These are phyloP conservation scores for Ceyx cyanopectus DNA, from an alignment of 2,113 vertebrate genomes.

Conservation along the genomic window DNA sequence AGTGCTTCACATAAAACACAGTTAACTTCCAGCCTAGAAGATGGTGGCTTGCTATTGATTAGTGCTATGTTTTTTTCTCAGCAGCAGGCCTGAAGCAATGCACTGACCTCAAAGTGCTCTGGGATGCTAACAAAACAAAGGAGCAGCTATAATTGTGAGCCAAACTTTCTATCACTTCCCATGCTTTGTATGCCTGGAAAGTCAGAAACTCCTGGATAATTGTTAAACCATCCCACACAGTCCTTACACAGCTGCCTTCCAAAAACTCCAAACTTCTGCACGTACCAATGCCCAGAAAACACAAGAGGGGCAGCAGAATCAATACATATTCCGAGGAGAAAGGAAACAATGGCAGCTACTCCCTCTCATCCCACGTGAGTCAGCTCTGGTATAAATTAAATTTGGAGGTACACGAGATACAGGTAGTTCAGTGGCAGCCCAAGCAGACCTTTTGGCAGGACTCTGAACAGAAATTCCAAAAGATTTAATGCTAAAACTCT, in stretches of 20 bases:
- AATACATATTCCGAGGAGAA: neutral
- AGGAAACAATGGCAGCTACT: neutral
- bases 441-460: neutral
- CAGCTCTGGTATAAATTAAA: neutral
- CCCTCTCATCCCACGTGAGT: neutral
- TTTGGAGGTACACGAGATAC: neutral
- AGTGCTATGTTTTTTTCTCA: conserved; percentile 16
- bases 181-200: neutral
- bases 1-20: neutral
- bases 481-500: neutral
- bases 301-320: neutral
- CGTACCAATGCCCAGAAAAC: neutral
- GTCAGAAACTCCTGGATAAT: neutral
- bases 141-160: neutral
- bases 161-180: neutral
- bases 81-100: conserved; percentile 35
- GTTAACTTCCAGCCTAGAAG: conserved; percentile 29
- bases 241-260: neutral
- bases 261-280: neutral
- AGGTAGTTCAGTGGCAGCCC: neutral
- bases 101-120: conserved; percentile 28
- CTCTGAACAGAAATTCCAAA: neutral
- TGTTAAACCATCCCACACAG: neutral
- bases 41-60: neutral
- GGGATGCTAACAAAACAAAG: conserved; percentile 33